Conservation (phyloP, 2,113 vertebrate species). For the Muntiacus muntjak region DNA sequence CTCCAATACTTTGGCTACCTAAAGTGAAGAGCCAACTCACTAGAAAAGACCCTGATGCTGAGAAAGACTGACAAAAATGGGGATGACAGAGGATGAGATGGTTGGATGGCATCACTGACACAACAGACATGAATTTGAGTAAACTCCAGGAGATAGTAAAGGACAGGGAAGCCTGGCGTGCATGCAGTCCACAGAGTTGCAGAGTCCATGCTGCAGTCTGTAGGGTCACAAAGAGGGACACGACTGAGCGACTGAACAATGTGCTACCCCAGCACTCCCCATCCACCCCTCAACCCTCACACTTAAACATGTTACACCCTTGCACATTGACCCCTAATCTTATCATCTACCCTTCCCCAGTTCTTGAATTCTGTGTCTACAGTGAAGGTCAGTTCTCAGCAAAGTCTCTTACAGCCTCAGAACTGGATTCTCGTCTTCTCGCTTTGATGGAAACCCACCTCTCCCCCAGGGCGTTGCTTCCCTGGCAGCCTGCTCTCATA, state of each 20-base stretch:
- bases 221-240: neutral
- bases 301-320: neutral
- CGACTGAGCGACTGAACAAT: neutral
- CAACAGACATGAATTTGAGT: neutral
- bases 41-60: neutral
- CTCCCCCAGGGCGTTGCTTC: neutral
- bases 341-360: neutral
- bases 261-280: neutral
- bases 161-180: neutral
- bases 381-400: too few species aligned
- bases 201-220: neutral
- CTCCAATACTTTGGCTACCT: neutral
- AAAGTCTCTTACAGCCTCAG: too few species aligned
- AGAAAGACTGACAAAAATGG: neutral
- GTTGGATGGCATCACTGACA: neutral
- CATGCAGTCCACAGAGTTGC: neutral
- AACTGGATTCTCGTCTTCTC: neutral
- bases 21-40: neutral
- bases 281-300: neutral
- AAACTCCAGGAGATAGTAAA: neutral
- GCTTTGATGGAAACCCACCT: neutral
- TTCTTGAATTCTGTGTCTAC: neutral
- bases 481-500: neutral
- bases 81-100: neutral
- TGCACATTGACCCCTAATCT: neutral